phyloP scores from a whole-genome alignment of 2,888 invertebrate genomes.

The Cataglyphis altisquamis region DNA sequence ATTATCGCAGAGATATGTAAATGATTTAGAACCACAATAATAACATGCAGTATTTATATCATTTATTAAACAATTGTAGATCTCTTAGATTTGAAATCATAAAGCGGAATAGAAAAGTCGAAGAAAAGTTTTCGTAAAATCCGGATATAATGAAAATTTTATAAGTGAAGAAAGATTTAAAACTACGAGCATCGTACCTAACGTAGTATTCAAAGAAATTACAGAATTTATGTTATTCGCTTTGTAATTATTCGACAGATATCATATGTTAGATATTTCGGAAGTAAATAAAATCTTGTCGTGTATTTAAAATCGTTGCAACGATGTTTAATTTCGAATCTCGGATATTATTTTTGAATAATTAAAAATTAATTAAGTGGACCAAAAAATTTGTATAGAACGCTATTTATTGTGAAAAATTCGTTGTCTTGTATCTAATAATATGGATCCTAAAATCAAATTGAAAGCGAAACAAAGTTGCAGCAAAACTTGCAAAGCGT shows the following conservation, averaged over 20 bases:
- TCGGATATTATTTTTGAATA: background rate
- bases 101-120: background rate
- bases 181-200: background rate
- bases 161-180: background rate
- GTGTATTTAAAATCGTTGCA: background rate
- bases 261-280: background rate
- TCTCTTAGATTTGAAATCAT: background rate
- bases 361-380: constrained; percentile 12
- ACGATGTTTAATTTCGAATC: background rate
- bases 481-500: background rate
- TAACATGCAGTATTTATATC: background rate
- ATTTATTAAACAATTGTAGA: background rate
- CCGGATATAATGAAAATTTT: background rate
- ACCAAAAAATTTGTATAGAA: background rate
- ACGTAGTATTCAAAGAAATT: background rate
- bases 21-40: background rate
- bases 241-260: constrained; percentile 21
- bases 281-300: constrained; percentile 36
- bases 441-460: constrained; percentile 32
- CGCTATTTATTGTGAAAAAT: background rate
- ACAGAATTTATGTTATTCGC: background rate
- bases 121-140: background rate
- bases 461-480: background rate
- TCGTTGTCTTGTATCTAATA: background rate
- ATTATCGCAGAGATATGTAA: background rate